Percentiles rank a stretch among this genome's conserved stretches.
Evolutionary conservation across 2,797 vertebrate genomes (phyloP).

Genomic region (Cuniculus paca): DNA sequence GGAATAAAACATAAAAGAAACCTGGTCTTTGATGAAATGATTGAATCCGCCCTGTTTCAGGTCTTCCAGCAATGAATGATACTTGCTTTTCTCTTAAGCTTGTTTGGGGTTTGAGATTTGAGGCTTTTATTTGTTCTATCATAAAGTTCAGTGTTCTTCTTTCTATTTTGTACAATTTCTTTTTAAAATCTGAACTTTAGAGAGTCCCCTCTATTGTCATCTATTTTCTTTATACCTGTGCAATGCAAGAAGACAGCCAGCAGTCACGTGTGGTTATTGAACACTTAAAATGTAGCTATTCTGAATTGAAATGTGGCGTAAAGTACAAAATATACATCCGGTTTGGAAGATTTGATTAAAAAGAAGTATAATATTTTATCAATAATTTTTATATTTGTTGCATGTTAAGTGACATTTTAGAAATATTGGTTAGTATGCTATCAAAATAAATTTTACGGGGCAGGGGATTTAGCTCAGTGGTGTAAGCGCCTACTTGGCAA

Average conservation of each 20-base stretch:
- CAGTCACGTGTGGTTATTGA: not conserved
- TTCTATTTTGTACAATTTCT: conserved; percentile 33
- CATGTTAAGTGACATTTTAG: not conserved
- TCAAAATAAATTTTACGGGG: conserved; percentile 4
- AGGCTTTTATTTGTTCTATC: conserved; percentile 33
- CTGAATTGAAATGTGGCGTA: not conserved
- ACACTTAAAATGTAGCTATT: conserved; percentile 1
- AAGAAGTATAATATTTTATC: not conserved
- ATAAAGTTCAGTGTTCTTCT: conserved; percentile 21
- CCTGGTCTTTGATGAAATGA: conserved; percentile 37
- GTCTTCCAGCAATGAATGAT: not conserved
- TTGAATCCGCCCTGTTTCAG: conserved; percentile 12
- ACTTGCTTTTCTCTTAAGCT: conserved; percentile 33
- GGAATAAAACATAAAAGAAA: conserved; percentile 42
- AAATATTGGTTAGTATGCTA: not conserved
- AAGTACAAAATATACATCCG: not conserved
- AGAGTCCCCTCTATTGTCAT: conserved; percentile 2
- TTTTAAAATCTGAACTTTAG: conserved; percentile 50
- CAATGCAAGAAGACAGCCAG: not conserved
- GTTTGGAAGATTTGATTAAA: not conserved
- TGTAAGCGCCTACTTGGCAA: no score
- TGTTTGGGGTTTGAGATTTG: conserved; percentile 57
- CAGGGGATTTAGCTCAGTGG: no score
- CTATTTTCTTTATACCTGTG: not conserved
- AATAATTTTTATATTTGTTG: conserved; percentile 49